Conservation (phyloP, 2,888 invertebrate species). For the Cataglyphis albicans region DNA sequence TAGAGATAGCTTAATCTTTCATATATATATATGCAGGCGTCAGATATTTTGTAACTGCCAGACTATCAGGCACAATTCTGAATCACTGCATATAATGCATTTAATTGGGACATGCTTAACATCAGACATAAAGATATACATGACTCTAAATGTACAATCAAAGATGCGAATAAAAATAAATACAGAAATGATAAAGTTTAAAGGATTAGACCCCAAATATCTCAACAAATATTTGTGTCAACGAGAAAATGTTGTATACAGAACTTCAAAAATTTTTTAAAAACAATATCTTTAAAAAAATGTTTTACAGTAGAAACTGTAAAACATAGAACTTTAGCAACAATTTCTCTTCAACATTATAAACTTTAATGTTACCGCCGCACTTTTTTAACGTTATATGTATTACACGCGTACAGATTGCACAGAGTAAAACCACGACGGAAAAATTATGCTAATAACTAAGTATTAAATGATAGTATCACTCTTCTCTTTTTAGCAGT, state of each 20-base stretch:
- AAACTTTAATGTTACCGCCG: slow-evolving; percentile 39
- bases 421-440: slow-evolving; percentile 36
- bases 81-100: not conserved
- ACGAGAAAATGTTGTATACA: not conserved
- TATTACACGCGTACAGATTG: slow-evolving; percentile 10
- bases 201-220: not conserved
- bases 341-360: slow-evolving; percentile 34
- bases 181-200: not conserved
- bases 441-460: slow-evolving; percentile 24
- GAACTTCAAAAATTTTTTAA: slow-evolving; percentile 8
- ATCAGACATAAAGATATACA: slow-evolving; percentile 16
- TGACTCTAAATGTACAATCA: not conserved
- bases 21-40: not conserved
- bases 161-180: slow-evolving; percentile 18
- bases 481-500: slow-evolving; percentile 21
- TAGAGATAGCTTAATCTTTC: not conserved
- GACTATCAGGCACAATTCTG: not conserved
- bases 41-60: not conserved
- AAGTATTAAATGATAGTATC: slow-evolving; percentile 40
- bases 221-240: not conserved
- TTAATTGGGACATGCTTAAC: not conserved
- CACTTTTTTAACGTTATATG: slow-evolving; percentile 10
- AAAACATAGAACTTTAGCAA: slow-evolving; percentile 18
- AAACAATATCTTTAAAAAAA: slow-evolving; percentile 10
- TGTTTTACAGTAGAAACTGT: not conserved